Percentiles rank a stretch among this genome's conserved stretches.
Conservation (phyloP, 2,113 vertebrate species). For the Shinisaurus crocodilurus region DNA sequence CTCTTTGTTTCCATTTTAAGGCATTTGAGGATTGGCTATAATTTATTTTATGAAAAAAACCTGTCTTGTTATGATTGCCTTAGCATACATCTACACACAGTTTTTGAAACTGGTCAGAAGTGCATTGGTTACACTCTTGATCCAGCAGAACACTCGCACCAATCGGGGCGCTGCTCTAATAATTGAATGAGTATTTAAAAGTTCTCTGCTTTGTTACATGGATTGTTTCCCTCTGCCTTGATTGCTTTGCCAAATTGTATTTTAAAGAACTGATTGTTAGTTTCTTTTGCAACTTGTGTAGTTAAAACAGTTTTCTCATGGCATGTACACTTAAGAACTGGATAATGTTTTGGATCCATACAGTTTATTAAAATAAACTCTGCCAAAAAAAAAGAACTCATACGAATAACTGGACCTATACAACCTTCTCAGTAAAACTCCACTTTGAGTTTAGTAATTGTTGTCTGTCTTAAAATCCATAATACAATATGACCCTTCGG, state of each 20-base stretch:
- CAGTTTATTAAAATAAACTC: neutral
- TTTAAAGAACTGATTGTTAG: conserved; percentile 50
- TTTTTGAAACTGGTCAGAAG: neutral
- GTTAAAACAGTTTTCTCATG: conserved; percentile 49
- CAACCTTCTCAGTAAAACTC: neutral
- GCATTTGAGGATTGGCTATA: conserved; percentile 40
- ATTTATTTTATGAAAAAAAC: conserved; percentile 37
- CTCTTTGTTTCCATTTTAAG: conserved; percentile 47
- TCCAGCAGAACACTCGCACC: neutral
- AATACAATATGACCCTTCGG: fast-evolving
- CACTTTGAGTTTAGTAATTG: neutral
- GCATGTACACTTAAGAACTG: neutral
- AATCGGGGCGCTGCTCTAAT: neutral
- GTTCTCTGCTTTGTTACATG: conserved; percentile 1
- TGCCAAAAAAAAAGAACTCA: neutral
- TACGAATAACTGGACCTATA: neutral
- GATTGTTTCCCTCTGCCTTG: conserved; percentile 50
- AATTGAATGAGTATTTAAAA: neutral
- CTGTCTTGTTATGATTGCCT: conserved; percentile 44
- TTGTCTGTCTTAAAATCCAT: neutral
- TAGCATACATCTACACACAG: neutral
- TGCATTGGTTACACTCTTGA: neutral
- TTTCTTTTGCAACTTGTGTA: conserved; percentile 59
- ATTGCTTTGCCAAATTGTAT: conserved; percentile 58
- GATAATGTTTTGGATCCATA: neutral